phyloP scores from a whole-genome alignment of 2,113 vertebrate genomes.

The Rostratula benghalensis region DNA sequence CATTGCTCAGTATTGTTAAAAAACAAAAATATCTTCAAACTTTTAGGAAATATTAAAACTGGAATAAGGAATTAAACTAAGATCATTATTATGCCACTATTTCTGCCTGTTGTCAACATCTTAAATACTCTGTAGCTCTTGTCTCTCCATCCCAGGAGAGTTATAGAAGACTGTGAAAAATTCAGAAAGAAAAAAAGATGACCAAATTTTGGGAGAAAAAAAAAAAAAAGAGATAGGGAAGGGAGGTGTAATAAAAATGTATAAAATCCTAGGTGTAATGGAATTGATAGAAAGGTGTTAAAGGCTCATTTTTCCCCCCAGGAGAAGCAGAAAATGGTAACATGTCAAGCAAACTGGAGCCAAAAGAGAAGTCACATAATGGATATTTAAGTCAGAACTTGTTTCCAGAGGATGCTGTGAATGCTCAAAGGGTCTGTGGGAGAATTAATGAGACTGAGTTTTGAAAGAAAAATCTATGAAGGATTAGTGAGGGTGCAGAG shows the following conservation, averaged over 20 bases:
- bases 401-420: neutral
- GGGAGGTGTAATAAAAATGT: neutral
- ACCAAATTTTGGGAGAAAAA: neutral
- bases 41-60: neutral
- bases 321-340: neutral
- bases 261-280: neutral
- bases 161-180: neutral
- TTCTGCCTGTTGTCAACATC: neutral
- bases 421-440: neutral
- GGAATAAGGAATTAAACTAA: neutral
- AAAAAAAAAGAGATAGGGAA: neutral
- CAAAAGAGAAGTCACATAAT: neutral
- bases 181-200: neutral
- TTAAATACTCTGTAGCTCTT: neutral
- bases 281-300: neutral
- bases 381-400: neutral
- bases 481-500: neutral
- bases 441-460: neutral
- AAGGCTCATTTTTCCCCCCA: neutral
- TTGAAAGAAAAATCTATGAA: neutral
- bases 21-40: neutral
- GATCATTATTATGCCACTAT: neutral
- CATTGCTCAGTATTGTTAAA: neutral
- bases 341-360: neutral
- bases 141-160: neutral